A percentile compares a stretch with the other conserved stretches of the same genome.
These are phyloP conservation scores for Paratrypauchen microcephalus DNA, from an alignment of 2,797 vertebrate genomes.

Conservation along the genomic window DNA sequence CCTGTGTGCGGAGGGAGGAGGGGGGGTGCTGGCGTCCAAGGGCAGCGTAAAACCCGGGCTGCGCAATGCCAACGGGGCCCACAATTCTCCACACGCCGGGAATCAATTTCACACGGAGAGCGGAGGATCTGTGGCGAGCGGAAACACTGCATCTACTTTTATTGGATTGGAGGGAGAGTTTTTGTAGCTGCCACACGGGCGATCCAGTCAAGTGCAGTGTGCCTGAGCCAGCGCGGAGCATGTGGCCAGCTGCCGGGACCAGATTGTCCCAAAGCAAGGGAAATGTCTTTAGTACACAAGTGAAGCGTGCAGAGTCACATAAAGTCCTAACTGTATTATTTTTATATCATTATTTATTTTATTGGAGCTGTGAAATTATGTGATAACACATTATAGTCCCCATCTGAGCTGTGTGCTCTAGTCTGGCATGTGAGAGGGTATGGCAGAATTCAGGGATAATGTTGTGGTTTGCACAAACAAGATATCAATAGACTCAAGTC, in stretches of 20 bases:
- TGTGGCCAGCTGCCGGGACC: conserved; percentile 58
- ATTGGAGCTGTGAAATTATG: conserved; percentile 22
- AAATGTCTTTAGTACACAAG: conserved; percentile 33
- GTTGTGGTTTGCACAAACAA: not conserved
- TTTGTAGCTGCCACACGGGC: conserved; percentile 61
- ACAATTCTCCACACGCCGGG: conserved; percentile 72
- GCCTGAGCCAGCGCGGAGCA: conserved; percentile 55
- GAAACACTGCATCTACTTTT: conserved; percentile 75
- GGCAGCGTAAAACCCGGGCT: conserved; percentile 69
- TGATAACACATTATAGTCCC: conserved; percentile 21
- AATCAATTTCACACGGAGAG: conserved; percentile 80
- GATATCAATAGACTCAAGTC: not conserved
- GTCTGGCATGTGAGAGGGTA: conserved; percentile 32
- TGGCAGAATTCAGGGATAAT: not conserved
- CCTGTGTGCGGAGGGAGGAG: conserved; percentile 59
- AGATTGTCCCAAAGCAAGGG: conserved; percentile 59
- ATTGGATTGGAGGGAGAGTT: conserved; percentile 73
- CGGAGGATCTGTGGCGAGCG: conserved; percentile 67
- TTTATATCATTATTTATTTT: conserved; percentile 8
- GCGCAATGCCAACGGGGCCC: conserved; percentile 73
- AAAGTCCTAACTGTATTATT: conserved; percentile 15
- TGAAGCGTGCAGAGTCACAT: conserved; percentile 13
- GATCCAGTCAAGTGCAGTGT: conserved; percentile 61
- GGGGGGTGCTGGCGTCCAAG: conserved; percentile 66
- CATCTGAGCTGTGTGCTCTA: conserved; percentile 20